These are phyloP conservation scores for Chesias legatella DNA, from an alignment of 2,888 invertebrate species.

Conservation along the genomic window DNA sequence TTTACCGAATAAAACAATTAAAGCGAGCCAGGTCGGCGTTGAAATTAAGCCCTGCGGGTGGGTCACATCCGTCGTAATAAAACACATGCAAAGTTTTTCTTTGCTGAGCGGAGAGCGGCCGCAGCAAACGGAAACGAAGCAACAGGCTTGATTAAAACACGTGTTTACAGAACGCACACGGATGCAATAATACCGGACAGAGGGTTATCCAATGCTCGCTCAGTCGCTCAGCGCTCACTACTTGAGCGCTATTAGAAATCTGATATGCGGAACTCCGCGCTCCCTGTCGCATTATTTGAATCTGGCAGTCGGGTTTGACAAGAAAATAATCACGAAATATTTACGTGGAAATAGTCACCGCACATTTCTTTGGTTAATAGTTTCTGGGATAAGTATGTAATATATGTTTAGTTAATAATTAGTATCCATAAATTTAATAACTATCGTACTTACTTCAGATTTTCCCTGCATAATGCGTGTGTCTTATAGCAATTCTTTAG, in stretches of 20 bases:
- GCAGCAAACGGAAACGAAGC: slow-evolving; percentile 72
- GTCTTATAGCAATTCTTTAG: too few relatives aligned
- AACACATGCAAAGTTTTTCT: slow-evolving; percentile 80
- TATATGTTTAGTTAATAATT: too few relatives aligned
- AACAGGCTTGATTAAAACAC: slow-evolving; percentile 81
- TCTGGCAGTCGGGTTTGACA: too few relatives aligned
- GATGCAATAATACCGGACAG: slow-evolving; percentile 55
- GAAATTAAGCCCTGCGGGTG: slow-evolving; percentile 73
- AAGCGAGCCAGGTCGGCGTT: slow-evolving; percentile 57
- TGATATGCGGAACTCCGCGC: slow-evolving; percentile 16
- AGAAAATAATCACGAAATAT: too few relatives aligned
- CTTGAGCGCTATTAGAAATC: slow-evolving; percentile 29
- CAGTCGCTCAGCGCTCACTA: not conserved
- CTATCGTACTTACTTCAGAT: too few relatives aligned
- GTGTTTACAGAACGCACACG: slow-evolving; percentile 77
- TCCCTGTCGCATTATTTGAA: too few relatives aligned
- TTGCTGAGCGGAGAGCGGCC: slow-evolving; percentile 68
- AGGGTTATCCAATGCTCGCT: slow-evolving; percentile 11
- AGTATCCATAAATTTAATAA: too few relatives aligned
- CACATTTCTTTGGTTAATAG: too few relatives aligned
- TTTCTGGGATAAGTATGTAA: too few relatives aligned
- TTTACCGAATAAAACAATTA: slow-evolving; percentile 67
- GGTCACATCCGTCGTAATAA: slow-evolving; percentile 75
- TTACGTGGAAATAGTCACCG: too few relatives aligned
- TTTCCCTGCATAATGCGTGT: too few relatives aligned